Evolutionary conservation across 1,140 invertebrate genomes (phyloP), one percentile per base, ranked within the genome.

Genomic region (Brachionus asplanchnoidis): DNA sequence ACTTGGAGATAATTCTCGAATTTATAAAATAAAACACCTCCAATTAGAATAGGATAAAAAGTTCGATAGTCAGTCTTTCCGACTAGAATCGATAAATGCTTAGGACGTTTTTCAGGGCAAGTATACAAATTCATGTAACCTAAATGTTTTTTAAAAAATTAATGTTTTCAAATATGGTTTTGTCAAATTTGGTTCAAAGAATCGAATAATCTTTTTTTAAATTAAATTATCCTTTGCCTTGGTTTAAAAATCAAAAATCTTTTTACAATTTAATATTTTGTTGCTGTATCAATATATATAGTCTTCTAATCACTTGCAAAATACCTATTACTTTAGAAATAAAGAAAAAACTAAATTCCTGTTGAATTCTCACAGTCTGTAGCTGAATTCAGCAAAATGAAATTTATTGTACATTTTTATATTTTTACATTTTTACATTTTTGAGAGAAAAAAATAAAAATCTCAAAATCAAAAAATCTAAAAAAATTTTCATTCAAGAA

Each of bases 41-140:
- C 79, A 9, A 82, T 28, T 1, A 82, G 23, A 14, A 68, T 82
- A 5, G 53, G 65, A 11, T 82, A 60, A 82, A 20, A 9, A 6
- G 3, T 82, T 46, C 73, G 42, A 12, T 36, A 82, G 26, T 68
- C 79, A 12, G 11, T 23, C 28, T 60, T 65, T 40, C 79, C 65
- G 17, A 82, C 79, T 23, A 68, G 5, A n/a, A 82, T 44, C 26
- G 79, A 60, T 12, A 82, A 23, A 44, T 82, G 79, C 26, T 42
- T 42, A 2, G 79, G 79, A 1, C 50, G 12, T 42, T 46, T 60
- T 3, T 82, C 32, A 40, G 53, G 53, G 14, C 79, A 82, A 4
- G 14, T 20, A 23, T 82, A 82, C n/a, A 82, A 23, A 46, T 82
- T 82, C 7, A 50, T 26, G 14, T 50, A 17, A 28, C 12, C 73